Evolutionary conservation across 2,888 invertebrate genomes (phyloP).

Genomic region (Nomada ruficornis): DNA sequence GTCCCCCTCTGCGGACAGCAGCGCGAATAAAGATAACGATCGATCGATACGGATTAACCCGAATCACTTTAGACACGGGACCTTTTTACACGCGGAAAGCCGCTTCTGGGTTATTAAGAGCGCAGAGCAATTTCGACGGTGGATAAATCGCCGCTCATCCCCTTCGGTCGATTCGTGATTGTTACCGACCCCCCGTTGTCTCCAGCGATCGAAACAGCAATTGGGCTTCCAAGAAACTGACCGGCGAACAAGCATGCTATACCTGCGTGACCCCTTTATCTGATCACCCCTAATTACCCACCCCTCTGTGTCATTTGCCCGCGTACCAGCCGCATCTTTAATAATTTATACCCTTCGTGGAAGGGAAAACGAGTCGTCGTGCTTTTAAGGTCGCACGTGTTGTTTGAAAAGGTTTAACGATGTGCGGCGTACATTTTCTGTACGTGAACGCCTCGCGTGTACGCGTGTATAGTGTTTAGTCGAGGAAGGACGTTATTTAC

Average conservation of each 20-base stretch:
- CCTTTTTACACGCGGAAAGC: constrained; percentile 34
- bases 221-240: constrained; percentile 48
- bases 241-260: constrained; percentile 45
- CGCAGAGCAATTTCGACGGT: constrained; percentile 41
- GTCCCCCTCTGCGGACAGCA: background rate
- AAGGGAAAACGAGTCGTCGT: constrained; percentile 8
- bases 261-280: constrained; percentile 47
- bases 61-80: constrained; percentile 33
- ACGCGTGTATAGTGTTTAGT: no score
- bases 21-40: constrained; percentile 16
- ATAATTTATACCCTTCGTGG: constrained; percentile 48
- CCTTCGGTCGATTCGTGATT: constrained; percentile 5
- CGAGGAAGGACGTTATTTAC: no score
- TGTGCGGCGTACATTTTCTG: background rate
- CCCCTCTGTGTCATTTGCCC: constrained; percentile 21
- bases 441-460: no score
- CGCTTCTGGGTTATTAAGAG: constrained; percentile 48
- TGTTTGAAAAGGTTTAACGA: background rate
- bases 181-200: constrained; percentile 18
- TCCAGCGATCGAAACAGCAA: constrained; percentile 19
- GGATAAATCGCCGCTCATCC: constrained; percentile 45
- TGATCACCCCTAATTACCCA: constrained; percentile 62
- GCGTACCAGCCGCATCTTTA: constrained; percentile 5
- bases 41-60: constrained; percentile 57
- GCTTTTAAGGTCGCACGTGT: background rate